Evolutionary conservation across 2,888 invertebrate species (phyloP).

Genomic region (Argynnis bischoffii): DNA sequence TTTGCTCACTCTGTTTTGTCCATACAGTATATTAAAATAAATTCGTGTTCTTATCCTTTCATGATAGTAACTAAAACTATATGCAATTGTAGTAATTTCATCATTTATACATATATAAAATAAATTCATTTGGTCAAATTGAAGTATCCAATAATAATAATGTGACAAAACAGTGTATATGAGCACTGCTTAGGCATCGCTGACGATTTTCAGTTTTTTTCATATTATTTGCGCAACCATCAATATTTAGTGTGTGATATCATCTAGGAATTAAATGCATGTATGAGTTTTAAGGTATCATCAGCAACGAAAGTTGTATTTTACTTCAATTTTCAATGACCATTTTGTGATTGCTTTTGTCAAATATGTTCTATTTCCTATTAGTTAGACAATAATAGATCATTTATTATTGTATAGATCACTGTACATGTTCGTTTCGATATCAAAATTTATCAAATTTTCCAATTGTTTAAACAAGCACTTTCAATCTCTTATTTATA

Average conservation of each 20-base stretch:
- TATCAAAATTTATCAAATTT: background rate
- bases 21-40: constrained; percentile 28
- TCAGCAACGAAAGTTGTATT: too few species aligned
- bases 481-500: constrained; percentile 4
- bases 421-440: background rate
- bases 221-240: constrained; percentile 71
- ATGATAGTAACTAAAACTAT: too few species aligned
- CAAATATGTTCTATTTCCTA: background rate
- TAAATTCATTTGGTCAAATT: too few species aligned
- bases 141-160: background rate
- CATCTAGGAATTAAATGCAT: constrained; percentile 28
- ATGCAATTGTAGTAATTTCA: too few species aligned
- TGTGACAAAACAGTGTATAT: constrained; percentile 61
- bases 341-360: constrained; percentile 2
- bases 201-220: constrained; percentile 56
- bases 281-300: background rate
- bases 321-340: background rate
- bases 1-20: constrained; percentile 72
- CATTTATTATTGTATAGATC: constrained; percentile 1
- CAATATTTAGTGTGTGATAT: constrained; percentile 39
- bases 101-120: too few species aligned
- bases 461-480: constrained; percentile 2
- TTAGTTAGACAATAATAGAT: background rate
- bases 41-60: too few species aligned
- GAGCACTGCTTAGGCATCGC: constrained; percentile 75